Evolutionary conservation across 2,888 invertebrate genomes (phyloP).

Genomic region (Lasiommata megera): DNA sequence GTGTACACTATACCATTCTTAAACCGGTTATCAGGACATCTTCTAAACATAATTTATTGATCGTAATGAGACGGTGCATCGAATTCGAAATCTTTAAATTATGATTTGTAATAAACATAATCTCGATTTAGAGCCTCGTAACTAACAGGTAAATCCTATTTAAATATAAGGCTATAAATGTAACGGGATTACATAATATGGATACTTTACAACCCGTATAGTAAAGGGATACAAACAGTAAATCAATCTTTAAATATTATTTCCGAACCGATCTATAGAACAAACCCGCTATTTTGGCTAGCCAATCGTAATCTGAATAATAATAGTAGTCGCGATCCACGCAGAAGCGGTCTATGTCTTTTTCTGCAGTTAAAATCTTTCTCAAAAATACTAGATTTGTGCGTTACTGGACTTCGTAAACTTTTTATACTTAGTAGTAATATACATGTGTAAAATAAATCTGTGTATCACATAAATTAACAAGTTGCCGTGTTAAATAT

Average conservation of each 20-base stretch:
- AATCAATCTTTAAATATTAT: not conserved
- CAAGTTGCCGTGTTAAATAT: too few species aligned
- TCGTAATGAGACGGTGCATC: conserved; percentile 13
- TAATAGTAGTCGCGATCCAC: too few species aligned
- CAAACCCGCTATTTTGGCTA: too few species aligned
- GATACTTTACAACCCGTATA: not conserved
- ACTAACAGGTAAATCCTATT: conserved; percentile 22
- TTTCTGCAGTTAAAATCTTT: too few species aligned
- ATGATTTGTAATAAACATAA: conserved; percentile 26
- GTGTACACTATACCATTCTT: not conserved
- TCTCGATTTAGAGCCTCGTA: conserved; percentile 27
- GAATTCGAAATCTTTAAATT: conserved; percentile 21
- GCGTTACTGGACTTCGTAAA: too few species aligned
- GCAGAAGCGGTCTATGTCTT: too few species aligned
- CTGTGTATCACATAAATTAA: too few species aligned
- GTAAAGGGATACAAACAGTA: not conserved
- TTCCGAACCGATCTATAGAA: not conserved
- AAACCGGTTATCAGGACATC: conserved; percentile 2
- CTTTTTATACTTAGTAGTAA: too few species aligned
- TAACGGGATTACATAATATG: conserved; percentile 20
- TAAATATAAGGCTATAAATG: conserved; percentile 27
- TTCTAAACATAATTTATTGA: conserved; percentile 11
- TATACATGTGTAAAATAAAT: too few species aligned
- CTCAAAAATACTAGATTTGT: too few species aligned
- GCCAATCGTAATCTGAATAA: too few species aligned